Conservation (phyloP, 2,797 vertebrate genomes). For the Macroramphosus scolopax region DNA sequence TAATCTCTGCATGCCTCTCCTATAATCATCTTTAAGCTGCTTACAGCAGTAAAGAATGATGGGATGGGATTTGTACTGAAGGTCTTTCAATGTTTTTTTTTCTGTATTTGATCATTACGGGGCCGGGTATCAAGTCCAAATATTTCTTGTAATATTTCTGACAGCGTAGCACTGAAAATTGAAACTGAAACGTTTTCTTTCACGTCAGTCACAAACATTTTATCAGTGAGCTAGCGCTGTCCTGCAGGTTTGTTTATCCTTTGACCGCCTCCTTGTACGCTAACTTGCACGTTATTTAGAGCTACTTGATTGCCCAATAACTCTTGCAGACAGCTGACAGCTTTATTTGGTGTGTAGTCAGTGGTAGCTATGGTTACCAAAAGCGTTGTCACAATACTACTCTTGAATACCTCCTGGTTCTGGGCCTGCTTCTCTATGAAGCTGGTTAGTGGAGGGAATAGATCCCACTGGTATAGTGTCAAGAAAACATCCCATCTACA, state of each 20-base stretch:
- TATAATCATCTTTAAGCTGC: neutral
- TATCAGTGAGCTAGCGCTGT: neutral
- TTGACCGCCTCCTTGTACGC: neutral
- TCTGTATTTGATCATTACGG: neutral
- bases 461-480: conserved; percentile 8
- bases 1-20: neutral
- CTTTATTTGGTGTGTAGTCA: conserved; percentile 20
- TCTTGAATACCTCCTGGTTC: too few relatives aligned
- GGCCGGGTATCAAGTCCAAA: neutral
- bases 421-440: too few relatives aligned
- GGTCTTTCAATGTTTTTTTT: too few relatives aligned
- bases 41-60: neutral
- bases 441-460: too few relatives aligned
- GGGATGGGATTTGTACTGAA: neutral
- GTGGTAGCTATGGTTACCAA: conserved; percentile 43
- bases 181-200: too few relatives aligned
- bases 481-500: conserved; percentile 17
- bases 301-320: conserved; percentile 27
- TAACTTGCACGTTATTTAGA: conserved; percentile 17
- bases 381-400: too few relatives aligned
- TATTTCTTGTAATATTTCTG: too few relatives aligned
- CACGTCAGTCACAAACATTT: neutral
- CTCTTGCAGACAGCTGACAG: conserved; percentile 23
- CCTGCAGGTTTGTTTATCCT: conserved; percentile 1
- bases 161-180: too few relatives aligned